Evolutionary conservation across 2,113 vertebrate genomes (phyloP).

Genomic region (Psephotus haematonotus): DNA sequence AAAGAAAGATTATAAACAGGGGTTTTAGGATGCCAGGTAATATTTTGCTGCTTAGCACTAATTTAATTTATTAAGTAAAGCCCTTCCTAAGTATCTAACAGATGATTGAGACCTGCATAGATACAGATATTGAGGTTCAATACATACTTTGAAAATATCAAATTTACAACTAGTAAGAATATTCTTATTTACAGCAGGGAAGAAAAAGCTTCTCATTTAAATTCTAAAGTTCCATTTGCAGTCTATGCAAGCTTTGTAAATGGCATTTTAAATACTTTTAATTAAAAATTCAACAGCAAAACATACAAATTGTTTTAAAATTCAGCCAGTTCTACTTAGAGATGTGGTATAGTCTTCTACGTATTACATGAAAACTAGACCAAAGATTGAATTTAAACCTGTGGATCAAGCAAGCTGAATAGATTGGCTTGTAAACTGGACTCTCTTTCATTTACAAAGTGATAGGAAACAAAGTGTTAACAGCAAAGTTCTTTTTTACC

Average conservation of each 20-base stretch:
- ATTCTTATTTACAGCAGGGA: neutral
- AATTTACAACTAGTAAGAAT: neutral
- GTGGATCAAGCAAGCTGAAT: neutral
- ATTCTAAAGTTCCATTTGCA: neutral
- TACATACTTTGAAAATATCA: neutral
- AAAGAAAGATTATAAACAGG: neutral
- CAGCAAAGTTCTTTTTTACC: neutral
- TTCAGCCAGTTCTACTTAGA: neutral
- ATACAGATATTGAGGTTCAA: neutral
- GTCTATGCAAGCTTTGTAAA: neutral
- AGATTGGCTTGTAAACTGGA: neutral
- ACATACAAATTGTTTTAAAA: neutral
- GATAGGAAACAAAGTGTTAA: neutral
- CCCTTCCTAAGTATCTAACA: neutral
- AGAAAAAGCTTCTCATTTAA: neutral
- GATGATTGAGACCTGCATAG: neutral
- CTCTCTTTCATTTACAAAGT: neutral
- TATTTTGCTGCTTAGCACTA: neutral
- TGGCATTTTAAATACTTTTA: neutral
- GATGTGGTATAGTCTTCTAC: neutral
- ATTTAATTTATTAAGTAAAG: neutral
- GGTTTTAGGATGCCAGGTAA: neutral
- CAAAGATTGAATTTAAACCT: neutral
- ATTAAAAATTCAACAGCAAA: neutral
- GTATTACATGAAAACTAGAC: neutral